A percentile compares a stretch with the other conserved stretches of the same genome.
phyloP scores from a whole-genome alignment of 2,797 vertebrate species.

The Pipistrellus pipistrellus region DNA sequence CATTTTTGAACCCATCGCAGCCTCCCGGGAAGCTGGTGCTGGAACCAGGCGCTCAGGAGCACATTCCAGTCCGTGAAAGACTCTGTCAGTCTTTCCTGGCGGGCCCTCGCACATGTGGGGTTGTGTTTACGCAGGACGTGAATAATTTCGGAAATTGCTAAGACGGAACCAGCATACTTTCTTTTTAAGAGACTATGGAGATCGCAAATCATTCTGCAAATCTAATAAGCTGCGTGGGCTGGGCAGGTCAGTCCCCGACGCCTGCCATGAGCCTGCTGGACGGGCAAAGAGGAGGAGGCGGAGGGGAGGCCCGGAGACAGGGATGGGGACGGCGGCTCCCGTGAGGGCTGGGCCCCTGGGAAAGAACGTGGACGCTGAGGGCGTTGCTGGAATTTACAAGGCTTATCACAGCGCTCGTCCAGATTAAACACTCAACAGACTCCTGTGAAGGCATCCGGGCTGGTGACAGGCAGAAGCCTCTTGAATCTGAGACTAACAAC shows the following conservation, averaged over 20 bases:
- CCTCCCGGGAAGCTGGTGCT: background rate
- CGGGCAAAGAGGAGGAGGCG: background rate
- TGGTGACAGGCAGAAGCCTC: background rate
- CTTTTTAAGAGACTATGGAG: slow-evolving; percentile 52
- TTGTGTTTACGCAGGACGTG: slow-evolving; percentile 68
- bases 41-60: background rate
- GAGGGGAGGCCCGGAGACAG: rapidly evolving
- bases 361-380: background rate
- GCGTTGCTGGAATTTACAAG: background rate
- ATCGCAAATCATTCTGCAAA: slow-evolving; percentile 57
- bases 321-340: background rate
- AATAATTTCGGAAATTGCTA: slow-evolving; percentile 76
- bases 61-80: too few relatives aligned
- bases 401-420: background rate
- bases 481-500: background rate
- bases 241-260: background rate
- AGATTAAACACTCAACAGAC: background rate
- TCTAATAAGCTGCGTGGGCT: slow-evolving; percentile 43
- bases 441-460: background rate
- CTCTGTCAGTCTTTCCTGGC: slow-evolving; percentile 72
- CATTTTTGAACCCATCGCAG: background rate
- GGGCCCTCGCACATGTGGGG: background rate
- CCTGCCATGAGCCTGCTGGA: slow-evolving; percentile 11
- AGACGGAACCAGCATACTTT: slow-evolving; percentile 61
- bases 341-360: background rate